These are phyloP conservation scores for Pipistrellus pygmaeus DNA, from an alignment of 2,797 vertebrate genomes.

Conservation along the genomic window DNA sequence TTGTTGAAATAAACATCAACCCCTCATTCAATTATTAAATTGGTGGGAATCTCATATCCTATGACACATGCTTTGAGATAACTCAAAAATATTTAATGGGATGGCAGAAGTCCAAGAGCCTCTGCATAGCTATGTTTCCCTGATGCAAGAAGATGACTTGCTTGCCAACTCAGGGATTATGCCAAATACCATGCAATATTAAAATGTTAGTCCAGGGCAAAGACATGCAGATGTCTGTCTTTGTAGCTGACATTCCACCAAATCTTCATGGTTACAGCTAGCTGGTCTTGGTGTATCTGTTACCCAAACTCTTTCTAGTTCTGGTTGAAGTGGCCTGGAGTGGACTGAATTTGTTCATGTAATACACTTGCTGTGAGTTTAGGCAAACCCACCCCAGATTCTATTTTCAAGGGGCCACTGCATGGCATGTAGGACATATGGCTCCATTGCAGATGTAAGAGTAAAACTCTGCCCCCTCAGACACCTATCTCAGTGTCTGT, in stretches of 20 bases:
- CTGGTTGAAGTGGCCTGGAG: not conserved
- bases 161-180: constrained; percentile 55
- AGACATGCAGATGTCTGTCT: constrained; percentile 5
- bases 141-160: constrained; percentile 45
- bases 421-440: not conserved
- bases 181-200: constrained; percentile 40
- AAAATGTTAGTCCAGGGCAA: constrained; percentile 26
- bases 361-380: not conserved
- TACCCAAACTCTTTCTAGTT: not conserved
- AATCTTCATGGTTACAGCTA: not conserved
- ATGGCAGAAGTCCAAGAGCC: constrained; percentile 42
- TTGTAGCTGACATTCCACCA: not conserved
- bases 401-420: not conserved
- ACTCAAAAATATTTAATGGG: constrained; percentile 55
- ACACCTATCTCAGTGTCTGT: not conserved
- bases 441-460: not conserved
- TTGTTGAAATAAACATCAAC: constrained; percentile 70
- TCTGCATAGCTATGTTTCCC: constrained; percentile 41
- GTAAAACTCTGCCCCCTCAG: not conserved
- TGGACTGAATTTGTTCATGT: not conserved
- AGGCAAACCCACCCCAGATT: not conserved
- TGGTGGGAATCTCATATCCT: constrained; percentile 55
- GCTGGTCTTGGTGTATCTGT: not conserved
- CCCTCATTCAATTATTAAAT: constrained; percentile 56
- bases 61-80: constrained; percentile 54